Evolutionary conservation across 1,140 invertebrate genomes (phyloP), one percentile per base, ranked within the genome.

Genomic region (Drosophila truncata): DNA sequence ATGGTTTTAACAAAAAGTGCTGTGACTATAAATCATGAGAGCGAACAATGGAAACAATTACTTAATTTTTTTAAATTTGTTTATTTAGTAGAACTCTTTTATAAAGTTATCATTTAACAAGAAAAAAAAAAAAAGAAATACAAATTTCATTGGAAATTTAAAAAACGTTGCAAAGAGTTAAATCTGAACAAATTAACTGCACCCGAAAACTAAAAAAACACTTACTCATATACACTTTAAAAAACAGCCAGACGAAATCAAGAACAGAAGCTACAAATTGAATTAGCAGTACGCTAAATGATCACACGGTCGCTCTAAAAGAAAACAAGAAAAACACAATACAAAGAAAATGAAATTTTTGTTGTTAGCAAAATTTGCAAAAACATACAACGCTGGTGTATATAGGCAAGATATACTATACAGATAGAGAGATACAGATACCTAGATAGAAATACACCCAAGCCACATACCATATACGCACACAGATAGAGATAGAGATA

Each of bases 261-360:
- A 72, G 33, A 71, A 72, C 71, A 74, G 55, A 60, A 49, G 62
- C 78, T 70, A 75, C 69, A 88, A 88, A 88, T 88, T 88, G 42
- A 88, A 88, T 88, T 88, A 88, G 84, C 84, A 90, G 69, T 66
- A 76, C 69, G 84, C 84, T 88, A 88, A 88, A 88, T 84, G 85
- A 88, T 88, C 84, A 88, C 84, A 88, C 84, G 84, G 55, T 71
- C 49, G 63, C 80, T 88, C 84, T 81, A 88, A 88, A 77, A 74
- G 78, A 79, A 80, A 88, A 78, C 73, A 78, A 67, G 54, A 75
- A 58, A 64, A 74, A 46, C 20, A 72, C 67, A 74, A 75, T 37
- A 58, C 33, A 39, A 63, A 69, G 61, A 66, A 47, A 82, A 49
- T 41, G 27, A 55, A 50, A 42, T 71, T 71, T 49, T 69, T 74